Base-by-base conservation (phyloP, 2,888 invertebrate species). In the Synergus gifuensis region DNA sequence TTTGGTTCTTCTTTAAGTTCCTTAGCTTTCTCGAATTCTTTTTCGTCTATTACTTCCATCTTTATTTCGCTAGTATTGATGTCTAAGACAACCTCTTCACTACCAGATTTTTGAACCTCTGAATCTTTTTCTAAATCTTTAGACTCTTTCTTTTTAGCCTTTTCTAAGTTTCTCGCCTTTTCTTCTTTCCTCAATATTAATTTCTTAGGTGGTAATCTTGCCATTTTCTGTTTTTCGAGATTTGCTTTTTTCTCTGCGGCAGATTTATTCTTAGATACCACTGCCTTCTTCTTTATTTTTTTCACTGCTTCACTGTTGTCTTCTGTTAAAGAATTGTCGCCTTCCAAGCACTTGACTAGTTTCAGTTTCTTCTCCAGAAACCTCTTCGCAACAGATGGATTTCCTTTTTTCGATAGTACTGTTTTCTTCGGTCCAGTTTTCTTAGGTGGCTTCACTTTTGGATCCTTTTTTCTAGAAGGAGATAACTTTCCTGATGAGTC, bases 291-390 rank as follows among this genome's bases (percentile, higher is more conserved):
- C 80, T 88, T 92, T 22, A 85, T 77, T 58, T 87, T 88, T 63
- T 88, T 89, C 76, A 83, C 78, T 28, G 80, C 83, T 9, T 88
- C 87, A 5, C 85, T 86, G 14, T 14, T 86, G 83, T 16, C n/a
- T 22, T 87, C 86, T 7, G 81, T 85, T 18, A 79, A 60, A 7
- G 81, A 79, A 67, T 77, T 86, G 54, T 88, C 88, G n/a, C 85
- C 86, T 66, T 85, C 86, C 36, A 84, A 78, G 60, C 86, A 85
- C 78, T 91, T 90, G 87, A 89, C 90, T 89, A 91, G 88, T 81
- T 91, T 92, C 83, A 90, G 85, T 85, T 91, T 91, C 81, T 91
- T 92, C 79, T 90, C 90, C 18, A 89, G 84, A 76, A 90, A 83
- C 81, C 90, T 92, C 64, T 92, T 92, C 76, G 86, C 88, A 62